phyloP scores from a whole-genome alignment of 2,113 vertebrate species.

The Dendrocopos noguchii region DNA sequence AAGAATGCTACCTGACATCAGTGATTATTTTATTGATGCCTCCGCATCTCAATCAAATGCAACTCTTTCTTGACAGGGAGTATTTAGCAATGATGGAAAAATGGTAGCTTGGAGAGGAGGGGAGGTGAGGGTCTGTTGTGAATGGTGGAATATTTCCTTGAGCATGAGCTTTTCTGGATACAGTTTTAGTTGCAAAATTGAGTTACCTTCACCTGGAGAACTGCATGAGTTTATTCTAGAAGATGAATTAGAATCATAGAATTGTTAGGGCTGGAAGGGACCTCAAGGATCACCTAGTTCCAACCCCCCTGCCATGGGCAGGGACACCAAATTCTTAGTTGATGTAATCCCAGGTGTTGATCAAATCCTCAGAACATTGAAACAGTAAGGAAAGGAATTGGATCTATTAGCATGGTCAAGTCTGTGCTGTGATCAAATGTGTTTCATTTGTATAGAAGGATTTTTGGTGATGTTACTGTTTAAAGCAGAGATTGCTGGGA shows the following conservation, averaged over 20 bases:
- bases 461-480: neutral
- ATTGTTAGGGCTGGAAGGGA: no score
- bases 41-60: conserved; percentile 55
- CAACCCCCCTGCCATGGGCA: no score
- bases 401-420: neutral
- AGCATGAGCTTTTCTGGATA: neutral
- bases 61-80: conserved; percentile 37
- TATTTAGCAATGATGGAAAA: conserved; percentile 52
- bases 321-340: neutral
- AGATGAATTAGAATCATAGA: neutral
- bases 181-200: neutral
- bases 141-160: neutral
- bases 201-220: neutral
- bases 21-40: conserved; percentile 62
- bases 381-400: neutral
- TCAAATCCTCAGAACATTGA: neutral
- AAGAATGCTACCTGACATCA: conserved; percentile 55
- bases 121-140: conserved; percentile 19
- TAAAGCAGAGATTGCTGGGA: neutral
- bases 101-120: conserved; percentile 4
- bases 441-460: neutral
- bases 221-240: neutral
- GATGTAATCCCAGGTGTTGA: neutral
- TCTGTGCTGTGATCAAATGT: neutral
- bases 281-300: no score